Percentiles rank a stretch among this genome's conserved stretches.
Evolutionary conservation across 2,113 vertebrate genomes (phyloP).

Genomic region (Ifrita kowaldi): DNA sequence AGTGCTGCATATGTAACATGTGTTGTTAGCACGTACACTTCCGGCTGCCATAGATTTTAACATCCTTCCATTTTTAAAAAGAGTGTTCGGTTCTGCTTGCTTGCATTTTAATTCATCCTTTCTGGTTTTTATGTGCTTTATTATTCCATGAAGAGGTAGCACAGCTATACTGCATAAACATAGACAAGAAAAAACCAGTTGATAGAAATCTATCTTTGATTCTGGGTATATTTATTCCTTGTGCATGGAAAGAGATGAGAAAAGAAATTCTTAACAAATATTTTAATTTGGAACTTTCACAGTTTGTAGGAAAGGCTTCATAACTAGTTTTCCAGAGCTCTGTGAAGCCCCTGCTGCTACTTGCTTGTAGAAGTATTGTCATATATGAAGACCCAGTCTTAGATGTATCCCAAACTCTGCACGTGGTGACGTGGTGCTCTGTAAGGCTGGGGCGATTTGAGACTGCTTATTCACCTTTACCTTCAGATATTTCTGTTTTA

Average conservation of each 20-base stretch:
- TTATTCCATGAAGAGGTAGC: neutral
- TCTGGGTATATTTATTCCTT: neutral
- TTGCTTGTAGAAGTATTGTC: neutral
- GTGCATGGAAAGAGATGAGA: neutral
- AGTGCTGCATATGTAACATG: neutral
- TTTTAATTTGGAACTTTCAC: neutral
- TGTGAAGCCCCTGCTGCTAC: neutral
- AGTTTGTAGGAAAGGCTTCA: neutral
- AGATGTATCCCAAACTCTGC: neutral
- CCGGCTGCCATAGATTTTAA: neutral
- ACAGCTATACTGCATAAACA: neutral
- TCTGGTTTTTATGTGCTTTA: neutral
- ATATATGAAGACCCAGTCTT: neutral
- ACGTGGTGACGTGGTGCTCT: neutral
- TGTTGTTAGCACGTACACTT: neutral
- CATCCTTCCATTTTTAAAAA: neutral
- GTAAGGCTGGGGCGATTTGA: neutral
- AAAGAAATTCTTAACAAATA: neutral
- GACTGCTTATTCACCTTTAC: neutral
- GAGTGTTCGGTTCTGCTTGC: neutral
- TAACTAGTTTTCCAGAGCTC: neutral
- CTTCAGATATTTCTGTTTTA: neutral
- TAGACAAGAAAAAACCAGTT: neutral
- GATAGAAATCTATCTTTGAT: neutral
- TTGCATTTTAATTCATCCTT: neutral